Percentiles rank a stretch among this genome's conserved stretches.
Evolutionary conservation across 2,113 vertebrate species (phyloP).

Genomic region (Laticauda laticaudata): DNA sequence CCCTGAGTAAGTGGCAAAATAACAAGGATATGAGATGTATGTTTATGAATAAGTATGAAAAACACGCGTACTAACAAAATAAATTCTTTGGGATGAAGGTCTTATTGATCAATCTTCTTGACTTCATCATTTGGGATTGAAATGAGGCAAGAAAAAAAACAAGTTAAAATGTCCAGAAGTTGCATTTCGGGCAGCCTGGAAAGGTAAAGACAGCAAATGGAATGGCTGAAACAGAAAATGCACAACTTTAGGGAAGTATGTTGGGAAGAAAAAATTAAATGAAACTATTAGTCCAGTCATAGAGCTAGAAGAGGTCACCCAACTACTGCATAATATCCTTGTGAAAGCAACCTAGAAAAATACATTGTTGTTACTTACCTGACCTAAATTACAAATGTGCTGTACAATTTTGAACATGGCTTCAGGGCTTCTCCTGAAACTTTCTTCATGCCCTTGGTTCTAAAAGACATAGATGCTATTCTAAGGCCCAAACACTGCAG

Average conservation of each 20-base stretch:
- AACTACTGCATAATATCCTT: neutral
- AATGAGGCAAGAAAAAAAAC: conserved; percentile 12
- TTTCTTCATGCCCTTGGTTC: neutral
- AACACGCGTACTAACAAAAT: neutral
- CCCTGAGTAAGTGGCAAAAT: neutral
- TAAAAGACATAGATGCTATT: neutral
- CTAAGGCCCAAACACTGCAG: neutral
- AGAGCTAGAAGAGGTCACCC: conserved; percentile 9
- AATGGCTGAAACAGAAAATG: neutral
- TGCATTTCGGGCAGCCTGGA: neutral
- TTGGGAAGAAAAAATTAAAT: neutral
- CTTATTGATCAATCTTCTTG: neutral
- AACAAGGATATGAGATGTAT: neutral
- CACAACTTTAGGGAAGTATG: neutral
- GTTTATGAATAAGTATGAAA: neutral
- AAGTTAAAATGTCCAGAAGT: conserved; percentile 28
- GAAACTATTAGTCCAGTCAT: neutral
- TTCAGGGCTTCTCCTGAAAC: neutral
- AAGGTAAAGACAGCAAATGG: neutral
- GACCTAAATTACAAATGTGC: neutral
- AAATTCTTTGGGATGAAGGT: neutral
- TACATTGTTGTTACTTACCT: conserved; percentile 5
- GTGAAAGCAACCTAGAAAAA: neutral
- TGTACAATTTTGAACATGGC: neutral
- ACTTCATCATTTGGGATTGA: neutral